Conservation (phyloP, 2,113 vertebrate species). For the Rhinoderma darwinii region DNA sequence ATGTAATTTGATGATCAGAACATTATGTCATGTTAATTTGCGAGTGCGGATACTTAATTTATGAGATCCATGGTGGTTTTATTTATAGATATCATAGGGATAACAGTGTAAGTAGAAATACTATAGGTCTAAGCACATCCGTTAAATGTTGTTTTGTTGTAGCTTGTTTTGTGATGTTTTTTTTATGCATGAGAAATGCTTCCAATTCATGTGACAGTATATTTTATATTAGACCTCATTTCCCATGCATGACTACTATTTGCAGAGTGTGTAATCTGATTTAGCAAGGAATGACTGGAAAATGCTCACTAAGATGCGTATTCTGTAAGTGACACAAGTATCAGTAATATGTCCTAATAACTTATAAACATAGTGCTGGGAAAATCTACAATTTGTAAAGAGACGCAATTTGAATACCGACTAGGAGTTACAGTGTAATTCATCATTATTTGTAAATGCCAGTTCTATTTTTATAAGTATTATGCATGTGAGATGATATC, state of each 20-base stretch:
- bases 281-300: background rate
- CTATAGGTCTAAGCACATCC: no score
- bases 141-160: no score
- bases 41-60: no score
- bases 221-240: background rate
- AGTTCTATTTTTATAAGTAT: conserved; percentile 43
- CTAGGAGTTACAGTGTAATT: background rate
- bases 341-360: conserved; percentile 1
- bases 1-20: no score
- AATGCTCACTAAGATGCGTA: background rate
- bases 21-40: no score
- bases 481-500: conserved; percentile 37
- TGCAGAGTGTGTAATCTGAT: background rate
- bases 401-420: conserved; percentile 9
- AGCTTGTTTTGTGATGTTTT: no score
- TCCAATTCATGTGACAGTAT: no score
- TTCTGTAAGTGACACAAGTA: conserved; percentile 19
- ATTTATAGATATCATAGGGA: no score
- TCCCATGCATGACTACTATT: background rate
- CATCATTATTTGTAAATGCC: conserved; percentile 2
- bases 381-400: conserved; percentile 11
- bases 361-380: conserved; percentile 20
- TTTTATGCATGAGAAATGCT: no score
- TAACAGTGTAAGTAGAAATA: no score
- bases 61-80: no score